These are phyloP conservation scores for Notolabrus celidotus DNA, from an alignment of 2,797 vertebrate genomes.

Conservation along the genomic window DNA sequence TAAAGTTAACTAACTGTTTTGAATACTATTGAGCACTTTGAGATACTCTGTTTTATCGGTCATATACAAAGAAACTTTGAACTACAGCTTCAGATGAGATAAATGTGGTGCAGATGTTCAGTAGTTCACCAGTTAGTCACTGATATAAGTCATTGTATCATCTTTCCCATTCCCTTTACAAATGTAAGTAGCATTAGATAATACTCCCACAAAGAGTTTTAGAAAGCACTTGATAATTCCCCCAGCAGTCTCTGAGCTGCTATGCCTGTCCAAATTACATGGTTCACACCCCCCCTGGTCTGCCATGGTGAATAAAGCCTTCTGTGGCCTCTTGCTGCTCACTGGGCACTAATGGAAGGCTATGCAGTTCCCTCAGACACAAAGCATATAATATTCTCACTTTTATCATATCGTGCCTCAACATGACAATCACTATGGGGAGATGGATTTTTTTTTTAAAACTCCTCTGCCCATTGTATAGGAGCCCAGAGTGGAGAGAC, in stretches of 20 bases:
- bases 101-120: too few species aligned
- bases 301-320: slow-evolving; percentile 41
- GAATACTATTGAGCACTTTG: too few species aligned
- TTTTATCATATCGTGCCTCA: slow-evolving; percentile 8
- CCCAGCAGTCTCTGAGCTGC: slow-evolving; percentile 34
- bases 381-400: slow-evolving; percentile 29
- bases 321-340: slow-evolving; percentile 23
- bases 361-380: slow-evolving; percentile 11
- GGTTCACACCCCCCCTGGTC: slow-evolving; percentile 38
- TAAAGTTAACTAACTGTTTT: too few species aligned
- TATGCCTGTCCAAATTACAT: slow-evolving; percentile 50
- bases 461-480: slow-evolving; percentile 7
- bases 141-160: too few species aligned
- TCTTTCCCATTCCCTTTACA: neutral
- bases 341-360: slow-evolving; percentile 33
- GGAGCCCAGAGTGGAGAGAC: slow-evolving; percentile 9
- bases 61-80: too few species aligned
- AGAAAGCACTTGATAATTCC: slow-evolving; percentile 38
- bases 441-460: slow-evolving; percentile 23
- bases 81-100: too few species aligned
- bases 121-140: too few species aligned
- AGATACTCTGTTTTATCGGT: too few species aligned
- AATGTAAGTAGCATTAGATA: slow-evolving; percentile 2
- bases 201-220: slow-evolving; percentile 5
- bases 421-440: slow-evolving; percentile 38